Percentiles rank a stretch among this genome's conserved stretches.
Evolutionary conservation across 2,113 vertebrate genomes (phyloP).

Genomic region (Macaca mulatta): DNA sequence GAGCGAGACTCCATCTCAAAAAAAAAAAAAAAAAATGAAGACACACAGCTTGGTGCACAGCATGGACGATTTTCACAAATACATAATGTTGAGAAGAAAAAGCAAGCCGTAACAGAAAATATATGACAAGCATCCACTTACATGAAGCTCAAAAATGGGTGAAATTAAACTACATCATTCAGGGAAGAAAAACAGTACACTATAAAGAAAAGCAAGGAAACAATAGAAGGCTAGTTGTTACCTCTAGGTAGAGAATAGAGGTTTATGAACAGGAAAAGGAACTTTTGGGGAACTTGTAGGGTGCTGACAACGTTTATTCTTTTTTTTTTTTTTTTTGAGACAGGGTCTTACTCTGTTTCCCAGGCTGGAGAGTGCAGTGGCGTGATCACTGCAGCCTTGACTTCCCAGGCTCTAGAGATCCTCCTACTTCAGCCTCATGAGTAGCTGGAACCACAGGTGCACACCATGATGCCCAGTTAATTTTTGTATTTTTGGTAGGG

Average conservation of each 20-base stretch:
- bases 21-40: not conserved
- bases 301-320: not conserved
- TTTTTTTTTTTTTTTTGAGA: not conserved
- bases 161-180: conserved; percentile 33
- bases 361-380: not conserved
- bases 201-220: conserved; percentile 15
- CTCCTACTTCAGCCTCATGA: not conserved
- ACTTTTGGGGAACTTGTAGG: not conserved
- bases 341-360: not conserved
- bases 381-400: not conserved
- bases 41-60: not conserved
- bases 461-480: not conserved
- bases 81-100: not conserved
- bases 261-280: not conserved
- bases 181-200: conserved; percentile 12
- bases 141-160: conserved; percentile 19
- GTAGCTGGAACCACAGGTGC: not conserved
- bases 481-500: not conserved
- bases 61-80: not conserved
- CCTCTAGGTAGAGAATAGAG: not conserved
- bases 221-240: not conserved
- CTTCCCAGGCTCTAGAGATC: too few species aligned
- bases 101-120: conserved; percentile 39
- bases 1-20: too few species aligned
- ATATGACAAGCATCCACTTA: conserved; percentile 12